Conservation (phyloP, 2,113 vertebrate species). For the Malurus melanocephalus region DNA sequence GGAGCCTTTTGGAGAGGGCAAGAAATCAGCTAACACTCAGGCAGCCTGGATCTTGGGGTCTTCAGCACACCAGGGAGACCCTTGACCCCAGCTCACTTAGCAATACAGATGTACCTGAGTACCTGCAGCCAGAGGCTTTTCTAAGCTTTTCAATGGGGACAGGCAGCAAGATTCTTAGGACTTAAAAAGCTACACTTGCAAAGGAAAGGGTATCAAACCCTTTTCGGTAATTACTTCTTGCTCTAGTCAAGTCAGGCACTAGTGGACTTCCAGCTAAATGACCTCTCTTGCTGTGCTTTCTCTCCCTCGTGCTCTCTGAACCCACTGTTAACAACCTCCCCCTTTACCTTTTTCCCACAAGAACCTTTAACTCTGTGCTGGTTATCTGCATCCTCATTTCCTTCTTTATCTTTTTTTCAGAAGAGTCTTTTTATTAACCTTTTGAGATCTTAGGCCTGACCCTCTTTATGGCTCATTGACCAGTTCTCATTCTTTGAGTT, state of each 20-base stretch:
- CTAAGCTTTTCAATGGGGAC: neutral
- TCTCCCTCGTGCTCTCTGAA: neutral
- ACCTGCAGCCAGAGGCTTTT: neutral
- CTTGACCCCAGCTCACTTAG: neutral
- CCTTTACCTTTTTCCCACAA: neutral
- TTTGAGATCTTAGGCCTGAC: slow-evolving; percentile 11
- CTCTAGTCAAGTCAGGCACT: neutral
- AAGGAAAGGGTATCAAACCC: neutral
- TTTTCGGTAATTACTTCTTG: neutral
- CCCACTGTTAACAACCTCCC: neutral
- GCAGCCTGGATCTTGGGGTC: accelerated
- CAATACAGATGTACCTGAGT: neutral
- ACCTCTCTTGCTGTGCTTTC: neutral
- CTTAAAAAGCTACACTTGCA: neutral
- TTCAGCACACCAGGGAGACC: neutral
- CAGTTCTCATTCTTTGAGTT: slow-evolving; percentile 48
- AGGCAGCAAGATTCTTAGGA: neutral
- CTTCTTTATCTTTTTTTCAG: neutral
- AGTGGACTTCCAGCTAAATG: neutral
- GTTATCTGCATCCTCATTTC: neutral
- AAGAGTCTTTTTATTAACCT: slow-evolving; percentile 25
- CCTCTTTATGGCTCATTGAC: slow-evolving; percentile 31
- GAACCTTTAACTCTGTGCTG: neutral
- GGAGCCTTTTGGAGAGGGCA: neutral
- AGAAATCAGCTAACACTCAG: neutral